Evolutionary conservation across 2,113 vertebrate genomes (phyloP).

Genomic region (Sander lucioperca): DNA sequence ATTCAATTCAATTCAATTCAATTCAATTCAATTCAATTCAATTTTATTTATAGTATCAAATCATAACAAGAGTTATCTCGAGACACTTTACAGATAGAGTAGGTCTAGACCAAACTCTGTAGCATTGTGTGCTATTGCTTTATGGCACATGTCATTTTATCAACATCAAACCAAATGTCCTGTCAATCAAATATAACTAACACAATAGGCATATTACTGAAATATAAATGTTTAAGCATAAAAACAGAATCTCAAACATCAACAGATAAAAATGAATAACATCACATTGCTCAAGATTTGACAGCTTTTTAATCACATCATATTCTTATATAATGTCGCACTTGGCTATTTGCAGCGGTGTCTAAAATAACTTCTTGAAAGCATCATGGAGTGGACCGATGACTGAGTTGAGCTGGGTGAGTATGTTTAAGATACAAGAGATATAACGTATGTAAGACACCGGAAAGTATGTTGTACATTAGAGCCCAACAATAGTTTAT

Average conservation of each 20-base stretch:
- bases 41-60: too few relatives aligned
- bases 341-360: background rate
- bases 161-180: background rate
- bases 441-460: background rate
- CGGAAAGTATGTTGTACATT: background rate
- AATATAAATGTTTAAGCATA: background rate
- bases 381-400: background rate
- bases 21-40: too few relatives aligned
- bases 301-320: background rate
- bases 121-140: background rate
- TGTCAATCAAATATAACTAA: background rate
- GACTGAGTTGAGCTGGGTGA: background rate
- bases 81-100: too few relatives aligned
- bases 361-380: slow-evolving; percentile 2
- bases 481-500: background rate
- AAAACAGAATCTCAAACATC: background rate
- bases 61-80: too few relatives aligned
- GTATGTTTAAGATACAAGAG: background rate
- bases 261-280: background rate
- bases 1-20: too few relatives aligned
- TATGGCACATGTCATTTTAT: background rate
- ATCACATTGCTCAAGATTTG: background rate
- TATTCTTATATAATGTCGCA: background rate
- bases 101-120: too few relatives aligned
- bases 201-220: background rate